Evolutionary conservation across 2,113 vertebrate genomes (phyloP).

Genomic region (Hoplias malabaricus): DNA sequence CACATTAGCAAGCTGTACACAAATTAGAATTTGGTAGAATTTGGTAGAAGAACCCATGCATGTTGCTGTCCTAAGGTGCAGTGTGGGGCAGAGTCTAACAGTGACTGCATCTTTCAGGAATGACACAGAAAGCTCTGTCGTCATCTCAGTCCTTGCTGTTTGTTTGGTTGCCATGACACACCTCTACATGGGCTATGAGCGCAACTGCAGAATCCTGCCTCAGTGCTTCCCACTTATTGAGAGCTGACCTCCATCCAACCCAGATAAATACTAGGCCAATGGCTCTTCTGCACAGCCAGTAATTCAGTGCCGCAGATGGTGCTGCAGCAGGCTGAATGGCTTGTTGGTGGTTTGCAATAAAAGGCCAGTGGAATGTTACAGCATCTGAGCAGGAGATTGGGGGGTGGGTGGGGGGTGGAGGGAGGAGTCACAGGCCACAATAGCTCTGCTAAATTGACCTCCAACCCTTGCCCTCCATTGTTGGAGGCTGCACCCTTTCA

Average conservation of each 20-base stretch:
- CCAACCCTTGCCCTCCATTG: conserved; percentile 70
- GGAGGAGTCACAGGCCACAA: conserved; percentile 46
- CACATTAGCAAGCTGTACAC: too few species aligned
- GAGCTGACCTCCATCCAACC: not conserved
- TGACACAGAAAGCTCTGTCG: conserved; percentile 69
- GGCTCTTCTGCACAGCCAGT: conserved; percentile 18
- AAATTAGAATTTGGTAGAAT: too few species aligned
- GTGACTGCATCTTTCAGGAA: conserved; percentile 71
- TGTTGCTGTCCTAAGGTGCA: conserved; percentile 50
- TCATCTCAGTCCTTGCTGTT: conserved; percentile 60
- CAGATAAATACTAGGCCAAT: not conserved
- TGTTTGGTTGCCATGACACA: conserved; percentile 70
- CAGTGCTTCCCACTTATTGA: not conserved
- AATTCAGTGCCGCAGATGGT: conserved; percentile 73
- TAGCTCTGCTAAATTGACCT: conserved; percentile 60
- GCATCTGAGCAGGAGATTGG: conserved; percentile 59
- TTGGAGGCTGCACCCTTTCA: conserved; percentile 62
- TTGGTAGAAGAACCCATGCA: not conserved
- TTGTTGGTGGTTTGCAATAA: conserved; percentile 64
- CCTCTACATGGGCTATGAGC: conserved; percentile 25
- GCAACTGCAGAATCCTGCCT: not conserved
- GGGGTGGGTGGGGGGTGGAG: too few species aligned
- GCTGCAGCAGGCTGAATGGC: conserved; percentile 69
- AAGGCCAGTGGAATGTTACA: conserved; percentile 67
- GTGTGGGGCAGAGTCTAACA: conserved; percentile 44